A percentile compares a stretch with the other conserved stretches of the same genome.
Evolutionary conservation across 2,113 vertebrate species (phyloP).

Genomic region (Pachycephala philippinensis): DNA sequence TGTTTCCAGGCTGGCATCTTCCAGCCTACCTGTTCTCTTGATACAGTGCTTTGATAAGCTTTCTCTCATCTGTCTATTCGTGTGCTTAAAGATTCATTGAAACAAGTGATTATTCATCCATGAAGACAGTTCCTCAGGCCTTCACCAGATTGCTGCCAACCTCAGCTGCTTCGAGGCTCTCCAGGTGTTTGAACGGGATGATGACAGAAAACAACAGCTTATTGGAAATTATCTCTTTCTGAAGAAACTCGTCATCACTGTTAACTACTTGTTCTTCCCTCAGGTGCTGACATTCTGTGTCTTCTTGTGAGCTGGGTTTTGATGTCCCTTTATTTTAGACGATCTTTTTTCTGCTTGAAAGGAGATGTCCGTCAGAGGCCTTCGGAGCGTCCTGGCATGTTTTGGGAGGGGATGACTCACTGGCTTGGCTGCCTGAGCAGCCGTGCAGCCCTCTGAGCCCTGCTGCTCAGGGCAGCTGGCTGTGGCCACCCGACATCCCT

Average conservation of each 20-base stretch:
- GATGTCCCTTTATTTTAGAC: background rate
- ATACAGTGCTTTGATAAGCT: background rate
- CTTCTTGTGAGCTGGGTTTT: background rate
- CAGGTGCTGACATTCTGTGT: background rate
- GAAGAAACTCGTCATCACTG: background rate
- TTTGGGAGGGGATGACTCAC: background rate
- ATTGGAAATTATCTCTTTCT: background rate
- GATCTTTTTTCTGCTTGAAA: background rate
- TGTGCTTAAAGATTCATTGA: background rate
- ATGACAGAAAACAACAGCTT: background rate
- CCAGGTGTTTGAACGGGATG: background rate
- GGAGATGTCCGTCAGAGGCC: background rate
- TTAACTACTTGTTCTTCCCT: background rate
- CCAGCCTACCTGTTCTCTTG: background rate
- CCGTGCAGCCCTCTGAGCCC: accelerated
- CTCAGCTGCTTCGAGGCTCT: background rate
- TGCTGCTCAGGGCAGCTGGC: background rate
- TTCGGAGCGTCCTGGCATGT: accelerated
- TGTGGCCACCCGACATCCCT: accelerated
- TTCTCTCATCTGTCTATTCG: background rate
- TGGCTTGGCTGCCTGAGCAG: background rate
- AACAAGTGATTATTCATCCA: background rate
- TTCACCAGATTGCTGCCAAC: background rate
- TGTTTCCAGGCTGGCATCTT: background rate
- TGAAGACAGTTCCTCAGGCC: background rate